Percentiles rank a stretch among this genome's conserved stretches.
phyloP scores from a whole-genome alignment of 2,113 vertebrate genomes.

The cattle (Bos taurus) region ARS-UCD2.0 NC_037356.1:49277501-49278000 shows the following conservation, averaged over 20 bases:
- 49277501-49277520: not conserved
- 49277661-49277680: accelerated
- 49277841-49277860: not conserved
- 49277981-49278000: accelerated
- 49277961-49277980: not conserved
- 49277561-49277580: not conserved
- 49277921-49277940: not conserved
- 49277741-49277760: not conserved
- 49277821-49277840: not conserved
- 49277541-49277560: not conserved
- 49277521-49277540: not conserved
- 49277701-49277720: not conserved
- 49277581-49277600: not conserved
- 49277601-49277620: not conserved
- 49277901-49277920: not conserved
- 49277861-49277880: not conserved
- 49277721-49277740: not conserved
- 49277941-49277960: not conserved
- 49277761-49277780: not conserved
- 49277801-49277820: not conserved
- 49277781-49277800: not conserved
- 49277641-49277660: accelerated
- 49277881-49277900: not conserved
- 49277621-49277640: accelerated
- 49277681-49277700: too few relatives aligned